These are phyloP conservation scores for Drosophila robusta DNA, from an alignment of 2,888 invertebrate genomes.

Conservation along the genomic window DNA sequence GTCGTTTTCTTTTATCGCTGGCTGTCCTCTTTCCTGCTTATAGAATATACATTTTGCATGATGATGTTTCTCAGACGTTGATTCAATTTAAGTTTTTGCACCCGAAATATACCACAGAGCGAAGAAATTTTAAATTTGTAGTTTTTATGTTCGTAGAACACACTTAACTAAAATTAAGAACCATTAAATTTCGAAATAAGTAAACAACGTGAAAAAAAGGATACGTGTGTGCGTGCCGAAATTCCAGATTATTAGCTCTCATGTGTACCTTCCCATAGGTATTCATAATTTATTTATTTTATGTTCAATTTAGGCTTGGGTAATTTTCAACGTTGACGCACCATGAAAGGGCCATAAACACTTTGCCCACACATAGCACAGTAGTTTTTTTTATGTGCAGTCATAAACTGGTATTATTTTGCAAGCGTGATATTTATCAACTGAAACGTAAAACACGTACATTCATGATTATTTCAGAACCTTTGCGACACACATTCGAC, in stretches of 20 bases:
- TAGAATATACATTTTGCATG: conserved; percentile 29
- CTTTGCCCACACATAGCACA: conserved; percentile 32
- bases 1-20: conserved; percentile 40
- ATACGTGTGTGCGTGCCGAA: conserved; percentile 23
- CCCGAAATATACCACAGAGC: conserved; percentile 4
- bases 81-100: conserved; percentile 52
- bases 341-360: conserved; percentile 63
- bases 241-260: conserved; percentile 19
- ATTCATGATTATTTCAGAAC: conserved; percentile 34
- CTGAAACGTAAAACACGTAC: conserved; percentile 33
- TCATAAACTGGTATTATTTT: conserved; percentile 67
- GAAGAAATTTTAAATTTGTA: neutral
- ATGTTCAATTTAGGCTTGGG: conserved; percentile 49
- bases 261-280: conserved; percentile 11
- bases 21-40: conserved; percentile 10
- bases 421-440: conserved; percentile 57
- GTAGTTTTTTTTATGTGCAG: conserved; percentile 30
- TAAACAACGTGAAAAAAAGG: conserved; percentile 28
- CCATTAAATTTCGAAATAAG: conserved; percentile 34
- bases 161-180: conserved; percentile 15
- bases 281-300: conserved; percentile 65
- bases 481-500: conserved; percentile 13
- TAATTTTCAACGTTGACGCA: conserved; percentile 28
- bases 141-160: conserved; percentile 9
- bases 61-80: conserved; percentile 43